Evolutionary conservation across 2,113 vertebrate genomes (phyloP).

Genomic region (Cyprinodon variegatus): DNA sequence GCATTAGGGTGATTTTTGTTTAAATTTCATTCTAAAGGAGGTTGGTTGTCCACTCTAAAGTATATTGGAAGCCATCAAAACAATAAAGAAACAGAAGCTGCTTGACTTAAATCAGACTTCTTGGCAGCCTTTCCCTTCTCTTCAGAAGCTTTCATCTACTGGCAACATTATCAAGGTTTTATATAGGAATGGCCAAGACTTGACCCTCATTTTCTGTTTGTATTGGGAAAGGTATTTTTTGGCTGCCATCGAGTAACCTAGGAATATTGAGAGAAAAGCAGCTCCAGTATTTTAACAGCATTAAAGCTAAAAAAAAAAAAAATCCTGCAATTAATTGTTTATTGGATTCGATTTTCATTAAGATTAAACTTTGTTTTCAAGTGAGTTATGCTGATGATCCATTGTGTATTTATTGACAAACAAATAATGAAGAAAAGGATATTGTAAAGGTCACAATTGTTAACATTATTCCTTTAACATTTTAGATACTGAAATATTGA

Average conservation of each 20-base stretch:
- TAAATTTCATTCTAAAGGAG: neutral
- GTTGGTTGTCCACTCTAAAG: conserved; percentile 8
- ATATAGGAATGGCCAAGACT: conserved; percentile 13
- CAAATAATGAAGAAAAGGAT: no score
- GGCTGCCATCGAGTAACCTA: conserved; percentile 6
- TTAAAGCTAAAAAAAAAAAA: no score
- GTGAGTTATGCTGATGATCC: no score
- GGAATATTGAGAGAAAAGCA: no score
- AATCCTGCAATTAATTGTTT: no score
- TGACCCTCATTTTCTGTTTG: conserved; percentile 50
- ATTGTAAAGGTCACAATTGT: no score
- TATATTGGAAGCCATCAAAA: conserved; percentile 27
- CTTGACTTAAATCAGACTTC: conserved; percentile 33
- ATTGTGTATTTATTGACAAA: no score
- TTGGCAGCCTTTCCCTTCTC: conserved; percentile 30
- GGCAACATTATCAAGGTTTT: conserved; percentile 28
- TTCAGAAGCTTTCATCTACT: conserved; percentile 41
- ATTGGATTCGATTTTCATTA: no score
- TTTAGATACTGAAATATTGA: no score
- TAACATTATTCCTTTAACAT: no score
- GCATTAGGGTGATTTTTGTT: neutral
- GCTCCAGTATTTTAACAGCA: no score
- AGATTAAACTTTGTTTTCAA: no score
- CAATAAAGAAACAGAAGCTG: conserved; percentile 9
- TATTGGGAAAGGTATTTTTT: conserved; percentile 22